phyloP scores from a whole-genome alignment of 2,113 vertebrate species.

The Phasianus colchicus region DNA sequence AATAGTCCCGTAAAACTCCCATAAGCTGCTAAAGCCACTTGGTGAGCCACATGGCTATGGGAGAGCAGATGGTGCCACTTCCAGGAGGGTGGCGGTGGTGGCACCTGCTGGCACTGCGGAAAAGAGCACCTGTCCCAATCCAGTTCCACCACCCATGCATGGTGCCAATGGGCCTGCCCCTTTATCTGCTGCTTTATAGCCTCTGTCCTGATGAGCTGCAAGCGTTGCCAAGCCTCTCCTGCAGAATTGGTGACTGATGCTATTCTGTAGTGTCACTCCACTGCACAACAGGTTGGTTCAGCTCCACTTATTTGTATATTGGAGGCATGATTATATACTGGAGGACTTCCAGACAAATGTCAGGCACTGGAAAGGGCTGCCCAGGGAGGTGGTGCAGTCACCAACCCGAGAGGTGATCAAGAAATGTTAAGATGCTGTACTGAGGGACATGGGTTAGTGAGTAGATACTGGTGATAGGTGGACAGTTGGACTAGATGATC shows the following conservation, averaged over 20 bases:
- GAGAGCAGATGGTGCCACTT: neutral
- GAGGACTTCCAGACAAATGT: neutral
- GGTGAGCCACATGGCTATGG: neutral
- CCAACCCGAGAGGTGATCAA: too few species aligned
- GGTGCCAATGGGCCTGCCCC: neutral
- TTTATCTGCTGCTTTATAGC: neutral
- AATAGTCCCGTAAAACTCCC: conserved; percentile 32
- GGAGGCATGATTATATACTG: neutral
- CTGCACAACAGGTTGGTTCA: neutral
- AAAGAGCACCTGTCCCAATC: neutral
- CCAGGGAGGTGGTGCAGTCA: too few species aligned
- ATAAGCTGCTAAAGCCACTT: conserved; percentile 11
- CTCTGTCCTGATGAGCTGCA: neutral
- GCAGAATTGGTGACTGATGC: neutral
- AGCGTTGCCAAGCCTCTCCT: neutral
- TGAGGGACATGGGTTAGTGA: too few species aligned
- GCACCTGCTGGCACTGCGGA: neutral
- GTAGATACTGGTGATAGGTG: too few species aligned
- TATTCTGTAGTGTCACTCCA: neutral
- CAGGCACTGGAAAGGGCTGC: too few species aligned
- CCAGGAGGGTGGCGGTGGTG: neutral
- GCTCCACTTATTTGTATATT: neutral
- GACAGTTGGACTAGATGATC: too few species aligned
- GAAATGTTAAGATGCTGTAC: too few species aligned
- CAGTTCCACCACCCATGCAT: neutral